Base-by-base conservation (phyloP, 2,113 vertebrate genomes). In the Rhabdornis inornatus region DNA sequence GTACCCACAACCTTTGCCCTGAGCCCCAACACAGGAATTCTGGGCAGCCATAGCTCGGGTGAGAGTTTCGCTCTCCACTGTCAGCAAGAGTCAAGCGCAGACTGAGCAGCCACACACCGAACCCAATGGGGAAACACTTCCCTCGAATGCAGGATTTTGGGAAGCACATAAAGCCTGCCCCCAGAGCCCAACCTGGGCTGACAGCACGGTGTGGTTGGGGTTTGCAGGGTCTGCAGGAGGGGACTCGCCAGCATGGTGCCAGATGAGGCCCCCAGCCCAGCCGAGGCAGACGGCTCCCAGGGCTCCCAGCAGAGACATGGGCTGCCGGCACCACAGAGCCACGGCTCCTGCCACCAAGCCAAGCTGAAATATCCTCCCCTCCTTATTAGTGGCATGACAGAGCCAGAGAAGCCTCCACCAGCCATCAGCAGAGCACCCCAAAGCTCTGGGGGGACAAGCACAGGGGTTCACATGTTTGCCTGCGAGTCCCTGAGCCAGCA, bases 1-100 rank as follows among this genome's bases (percentile, higher is more conserved):
- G 27, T 44, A 60, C 56, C 37, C 56, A 53, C 11, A 76, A 7
- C 20, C 37, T 57, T 53, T 53, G 47, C 57, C 15, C n/a, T 23
- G 35, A 93, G 68, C 49, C 19, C 25, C 63, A 63, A 11, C n/a
- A 27, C 30, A 61, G 44, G 56, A 94, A 72, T 57, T 50, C 77
- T 42, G 47, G 24, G 42, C 55, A 59, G 7, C 1, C 9, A 35
- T 0, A 4, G n/a, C 18, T 49, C 0, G 0, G 24, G 47, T 30
- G 30, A 82, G 44, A 70, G 39, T 22, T 70, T 18, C 69, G 22
- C 30, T 88, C 44, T 75, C 40, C 1, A 1, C 47, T 60, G 57
- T 33, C 72, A 50, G 30, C 11, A 52, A 47, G 52, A 63, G 39
- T 25, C 0, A 2, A 70, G 52, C 0, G 0, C 17, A 28, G 80